Evolutionary conservation across 2,113 vertebrate genomes (phyloP).

Genomic region (Falcunculus frontatus): DNA sequence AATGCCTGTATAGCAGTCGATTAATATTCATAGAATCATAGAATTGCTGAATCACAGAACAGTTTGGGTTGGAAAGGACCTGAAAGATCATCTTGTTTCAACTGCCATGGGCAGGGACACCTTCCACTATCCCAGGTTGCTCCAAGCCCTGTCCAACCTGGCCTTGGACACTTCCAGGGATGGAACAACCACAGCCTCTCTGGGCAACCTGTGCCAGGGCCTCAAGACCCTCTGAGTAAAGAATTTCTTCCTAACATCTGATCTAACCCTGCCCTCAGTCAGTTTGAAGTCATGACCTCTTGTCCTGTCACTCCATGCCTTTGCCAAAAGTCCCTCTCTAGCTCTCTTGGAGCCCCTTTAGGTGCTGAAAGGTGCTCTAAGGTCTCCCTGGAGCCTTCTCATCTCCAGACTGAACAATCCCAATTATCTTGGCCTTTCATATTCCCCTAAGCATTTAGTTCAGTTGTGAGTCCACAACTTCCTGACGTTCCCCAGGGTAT

Average conservation of each 20-base stretch:
- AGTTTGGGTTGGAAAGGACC: not conserved
- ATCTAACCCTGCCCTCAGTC: not conserved
- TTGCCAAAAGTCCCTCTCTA: not conserved
- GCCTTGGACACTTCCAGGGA: not conserved
- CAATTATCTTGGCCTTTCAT: not conserved
- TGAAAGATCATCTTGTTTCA: not conserved
- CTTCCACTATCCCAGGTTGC: not conserved
- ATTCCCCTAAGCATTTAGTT: not conserved
- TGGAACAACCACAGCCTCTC: not conserved
- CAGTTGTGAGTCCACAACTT: not conserved
- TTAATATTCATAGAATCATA: not conserved
- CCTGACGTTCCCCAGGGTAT: not conserved
- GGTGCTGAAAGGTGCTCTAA: not conserved
- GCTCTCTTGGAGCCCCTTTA: not conserved
- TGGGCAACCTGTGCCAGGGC: not conserved
- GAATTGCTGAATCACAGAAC: not conserved
- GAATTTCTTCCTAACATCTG: not conserved
- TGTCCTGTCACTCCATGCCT: not conserved
- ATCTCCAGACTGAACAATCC: not conserved
- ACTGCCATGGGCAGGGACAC: not conserved
- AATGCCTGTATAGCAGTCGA: not conserved
- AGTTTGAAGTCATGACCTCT: not conserved
- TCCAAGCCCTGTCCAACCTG: fast-evolving
- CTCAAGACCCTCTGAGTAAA: not conserved
- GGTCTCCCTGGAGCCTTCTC: not conserved